A percentile compares a stretch with the other conserved stretches of the same genome.
These are phyloP conservation scores for Peromyscus leucopus DNA, from an alignment of 2,113 vertebrate genomes.

Conservation along the genomic window DNA sequence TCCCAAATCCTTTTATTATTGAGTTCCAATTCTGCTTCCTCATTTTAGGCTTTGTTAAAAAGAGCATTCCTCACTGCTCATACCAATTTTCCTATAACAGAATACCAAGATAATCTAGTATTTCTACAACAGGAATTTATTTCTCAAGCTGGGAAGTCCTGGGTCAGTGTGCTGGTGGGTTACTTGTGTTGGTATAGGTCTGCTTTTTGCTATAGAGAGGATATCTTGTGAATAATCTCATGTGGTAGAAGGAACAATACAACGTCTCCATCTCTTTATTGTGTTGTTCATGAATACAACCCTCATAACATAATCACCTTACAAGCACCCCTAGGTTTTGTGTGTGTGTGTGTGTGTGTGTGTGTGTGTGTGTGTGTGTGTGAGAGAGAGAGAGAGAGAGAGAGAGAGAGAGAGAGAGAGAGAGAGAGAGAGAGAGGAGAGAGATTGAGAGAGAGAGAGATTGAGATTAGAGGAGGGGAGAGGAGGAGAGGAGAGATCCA, in stretches of 20 bases:
- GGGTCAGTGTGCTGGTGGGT: neutral
- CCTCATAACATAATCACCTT: neutral
- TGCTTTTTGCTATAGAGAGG: neutral
- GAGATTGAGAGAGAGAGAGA: too few relatives aligned
- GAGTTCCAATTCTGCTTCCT: neutral
- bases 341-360: too few relatives aligned
- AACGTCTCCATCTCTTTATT: neutral
- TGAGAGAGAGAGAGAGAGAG: too few relatives aligned
- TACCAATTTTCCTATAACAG: neutral
- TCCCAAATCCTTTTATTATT: neutral
- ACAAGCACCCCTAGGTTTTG: neutral
- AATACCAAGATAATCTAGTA: neutral
- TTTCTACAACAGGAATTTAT: neutral
- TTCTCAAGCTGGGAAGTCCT: neutral
- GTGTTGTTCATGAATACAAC: neutral
- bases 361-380: too few relatives aligned
- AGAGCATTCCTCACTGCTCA: neutral
- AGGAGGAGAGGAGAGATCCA: neutral
- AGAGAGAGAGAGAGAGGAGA: too few relatives aligned
- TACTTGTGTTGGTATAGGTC: neutral
- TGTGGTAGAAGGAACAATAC: neutral
- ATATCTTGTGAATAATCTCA: neutral
- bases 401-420: too few relatives aligned
- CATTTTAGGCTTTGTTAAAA: neutral
- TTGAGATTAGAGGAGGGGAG: too few relatives aligned